Conservation (phyloP, 2,797 vertebrate species). For the Urosaurus nigricauda region DNA sequence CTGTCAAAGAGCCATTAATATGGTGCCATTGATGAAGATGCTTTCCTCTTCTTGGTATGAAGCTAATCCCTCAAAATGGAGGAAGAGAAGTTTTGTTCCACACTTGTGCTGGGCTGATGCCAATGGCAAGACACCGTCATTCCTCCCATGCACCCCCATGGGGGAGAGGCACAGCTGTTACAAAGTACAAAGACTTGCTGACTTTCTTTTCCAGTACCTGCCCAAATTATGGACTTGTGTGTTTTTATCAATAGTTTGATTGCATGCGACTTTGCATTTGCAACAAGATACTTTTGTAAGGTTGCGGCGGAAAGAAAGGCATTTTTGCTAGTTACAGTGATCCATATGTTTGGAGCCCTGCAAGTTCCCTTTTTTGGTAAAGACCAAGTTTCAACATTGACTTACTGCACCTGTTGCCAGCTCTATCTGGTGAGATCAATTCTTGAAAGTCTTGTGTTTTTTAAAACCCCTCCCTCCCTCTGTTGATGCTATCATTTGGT, state of each 20-base stretch:
- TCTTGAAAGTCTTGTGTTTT: not conserved
- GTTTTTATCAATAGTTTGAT: not conserved
- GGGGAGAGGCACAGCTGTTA: not conserved
- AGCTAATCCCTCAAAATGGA: not conserved
- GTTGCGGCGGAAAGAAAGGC: too few species aligned
- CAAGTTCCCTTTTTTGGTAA: not conserved
- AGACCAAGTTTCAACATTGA: not conserved
- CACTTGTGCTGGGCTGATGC: too few species aligned
- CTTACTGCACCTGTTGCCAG: not conserved
- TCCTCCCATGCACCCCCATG: not conserved
- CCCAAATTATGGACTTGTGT: not conserved
- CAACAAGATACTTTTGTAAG: not conserved
- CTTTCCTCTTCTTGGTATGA: too few species aligned
- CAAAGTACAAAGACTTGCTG: not conserved
- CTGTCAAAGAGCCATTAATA: not conserved
- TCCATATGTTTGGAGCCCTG: not conserved
- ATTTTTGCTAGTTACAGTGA: not conserved
- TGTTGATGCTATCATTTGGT: not conserved
- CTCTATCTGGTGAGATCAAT: not conserved
- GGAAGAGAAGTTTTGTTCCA: not conserved
- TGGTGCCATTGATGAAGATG: not conserved
- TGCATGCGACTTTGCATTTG: not conserved
- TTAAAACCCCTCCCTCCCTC: too few species aligned
- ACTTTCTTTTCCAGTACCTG: not conserved
- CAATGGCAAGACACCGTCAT: not conserved